Base-by-base conservation (phyloP, 2,888 invertebrate genomes). In the Rhagonycha lutea region DNA sequence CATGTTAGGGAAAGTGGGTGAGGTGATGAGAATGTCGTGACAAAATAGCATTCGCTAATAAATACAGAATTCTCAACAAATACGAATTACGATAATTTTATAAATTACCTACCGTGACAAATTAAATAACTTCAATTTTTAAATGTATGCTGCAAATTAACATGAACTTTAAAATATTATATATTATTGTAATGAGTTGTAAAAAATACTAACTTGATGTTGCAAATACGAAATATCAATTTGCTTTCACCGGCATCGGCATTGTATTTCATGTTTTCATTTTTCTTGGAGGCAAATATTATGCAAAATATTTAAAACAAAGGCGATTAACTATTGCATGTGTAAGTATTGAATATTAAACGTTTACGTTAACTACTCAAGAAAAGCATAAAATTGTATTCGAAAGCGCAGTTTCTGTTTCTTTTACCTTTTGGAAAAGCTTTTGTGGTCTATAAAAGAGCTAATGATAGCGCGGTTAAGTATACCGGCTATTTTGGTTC, bases 391-490 rank as follows among this genome's bases (percentile, higher is more conserved):
- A 47, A 47, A 47, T 5, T 18, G 18, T 18, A 18, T 18, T n/a
- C 7, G 32, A 47, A 65, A 32, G 23, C 71, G 18, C 28, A 28
- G 18, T 32, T 72, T 73, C 14, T 14, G 63, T 69, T 73, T 73
- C 61, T 69, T 73, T 73, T 73, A 61, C 73, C 29, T 63, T 71
- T 71, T 71, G 14, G 47, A 47, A 71, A 28, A 32, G 14, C 71
- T 23, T 73, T 73, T 69, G 73, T 73, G 73, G 73, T 73, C 69
- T 69, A 73, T 63, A 73, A 73, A 73, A 69, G 69, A 29, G 73
- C 73, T 73, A 73, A 73, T 73, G 69, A 73, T 73, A 73, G 73
- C 73, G 28, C 73, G n/a, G 68, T 72, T 72, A 67, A 69, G 18
- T 61, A 68, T 26, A 14, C 18, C 61, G 11, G 61, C 62, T 68